Evolutionary conservation across 2,888 invertebrate genomes (phyloP), one percentile per base, ranked within the genome.

Genomic region (Serripes groenlandicus): DNA sequence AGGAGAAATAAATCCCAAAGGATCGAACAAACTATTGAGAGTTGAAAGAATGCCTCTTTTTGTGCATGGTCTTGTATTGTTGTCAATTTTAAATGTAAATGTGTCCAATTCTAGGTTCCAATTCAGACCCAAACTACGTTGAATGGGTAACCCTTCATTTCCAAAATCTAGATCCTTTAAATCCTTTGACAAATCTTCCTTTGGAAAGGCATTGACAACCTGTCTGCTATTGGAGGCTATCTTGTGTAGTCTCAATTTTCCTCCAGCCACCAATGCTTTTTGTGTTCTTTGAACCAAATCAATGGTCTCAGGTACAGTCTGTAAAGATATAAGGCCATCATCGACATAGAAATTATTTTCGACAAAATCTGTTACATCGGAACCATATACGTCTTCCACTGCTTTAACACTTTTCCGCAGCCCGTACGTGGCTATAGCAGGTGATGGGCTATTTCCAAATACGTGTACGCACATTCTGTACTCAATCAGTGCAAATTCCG

Each of bases 21-120:
- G n/a, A n/a, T 89, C 88, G 66, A 71, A 88, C 9, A 86, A 23
- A 64, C 85, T 84, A 70, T 88, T 86, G 5, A 88, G 64, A 15
- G 76, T 72, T 1, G 88, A 88, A n/a, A 89, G 37, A 18, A 88
- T 42, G 28, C 88, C 88, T 34, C 85, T 66, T 35, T 78, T 58
- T 0, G 85, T 88, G 66, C 49, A 83, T 34, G 83, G 81, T 49
- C 77, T 86, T 11, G 69, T 37, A 15, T 72, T 69, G 0, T 60
- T 15, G 1, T 70, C 52, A 28, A 78, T 60, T 18, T 79, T 58
- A 68, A 83, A 85, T 3, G 52, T 75, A 73, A 85, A 88, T 15
- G 60, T 60, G 62, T 88, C 89, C 21, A 75, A 34, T 35, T 78
- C 56, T 21, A 88, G 34, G 28, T 86, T 71, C 88, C 88, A 88